Evolutionary conservation across 2,888 invertebrate genomes (phyloP).

Genomic region (Sinhomidia bicolor): DNA sequence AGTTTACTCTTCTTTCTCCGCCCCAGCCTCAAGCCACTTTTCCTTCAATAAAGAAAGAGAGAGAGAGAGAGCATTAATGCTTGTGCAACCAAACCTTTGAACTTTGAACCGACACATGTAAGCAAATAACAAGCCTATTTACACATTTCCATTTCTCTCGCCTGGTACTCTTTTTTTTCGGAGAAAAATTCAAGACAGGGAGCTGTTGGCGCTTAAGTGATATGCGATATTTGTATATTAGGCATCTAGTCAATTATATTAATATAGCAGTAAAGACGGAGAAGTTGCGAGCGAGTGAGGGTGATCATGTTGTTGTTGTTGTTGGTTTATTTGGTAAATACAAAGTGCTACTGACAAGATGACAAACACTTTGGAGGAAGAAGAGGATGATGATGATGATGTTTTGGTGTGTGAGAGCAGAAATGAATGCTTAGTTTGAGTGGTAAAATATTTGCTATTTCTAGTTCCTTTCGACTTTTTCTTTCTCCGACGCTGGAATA

Average conservation of each 20-base stretch:
- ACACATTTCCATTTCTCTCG: background rate
- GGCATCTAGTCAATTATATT: too few relatives aligned
- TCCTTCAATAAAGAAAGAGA: too few relatives aligned
- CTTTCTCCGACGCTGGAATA: background rate
- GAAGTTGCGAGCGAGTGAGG: background rate
- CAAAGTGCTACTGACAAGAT: slow-evolving; percentile 1
- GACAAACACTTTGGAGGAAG: background rate
- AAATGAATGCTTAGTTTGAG: background rate
- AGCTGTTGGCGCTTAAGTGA: background rate
- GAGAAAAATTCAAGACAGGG: background rate
- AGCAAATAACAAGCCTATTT: background rate
- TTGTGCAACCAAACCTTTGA: background rate
- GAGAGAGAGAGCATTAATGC: background rate
- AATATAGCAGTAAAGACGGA: too few relatives aligned
- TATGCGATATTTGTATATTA: background rate
- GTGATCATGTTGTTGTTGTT: background rate
- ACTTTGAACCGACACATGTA: background rate
- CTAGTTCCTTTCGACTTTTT: background rate
- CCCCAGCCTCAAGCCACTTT: background rate
- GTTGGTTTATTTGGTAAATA: background rate
- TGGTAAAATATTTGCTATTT: background rate
- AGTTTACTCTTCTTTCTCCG: background rate
- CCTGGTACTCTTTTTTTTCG: background rate
- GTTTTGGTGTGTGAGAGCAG: background rate
- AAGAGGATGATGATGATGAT: background rate